These are phyloP conservation scores for Parapristionchus giblindavisi DNA, from an alignment of 2,888 invertebrate genomes.

Conservation along the genomic window DNA sequence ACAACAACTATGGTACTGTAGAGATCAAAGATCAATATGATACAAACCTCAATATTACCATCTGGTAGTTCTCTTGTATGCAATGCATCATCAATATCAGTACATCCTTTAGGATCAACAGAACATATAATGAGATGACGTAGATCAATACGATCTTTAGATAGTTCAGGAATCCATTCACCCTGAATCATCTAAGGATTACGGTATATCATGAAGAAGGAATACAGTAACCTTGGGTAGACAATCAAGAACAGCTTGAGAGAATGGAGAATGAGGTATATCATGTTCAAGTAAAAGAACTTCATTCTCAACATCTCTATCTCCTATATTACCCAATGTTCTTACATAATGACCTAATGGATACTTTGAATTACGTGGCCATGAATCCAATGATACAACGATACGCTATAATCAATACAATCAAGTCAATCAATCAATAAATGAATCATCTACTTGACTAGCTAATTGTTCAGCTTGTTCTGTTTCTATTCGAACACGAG, in stretches of 20 bases:
- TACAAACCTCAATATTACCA: constrained; percentile 78
- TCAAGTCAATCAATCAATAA: background rate
- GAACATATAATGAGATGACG: constrained; percentile 28
- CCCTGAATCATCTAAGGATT: background rate
- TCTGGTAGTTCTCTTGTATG: constrained; percentile 83
- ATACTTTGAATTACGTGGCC: constrained; percentile 79
- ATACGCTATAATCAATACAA: constrained; percentile 76
- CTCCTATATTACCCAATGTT: constrained; percentile 88
- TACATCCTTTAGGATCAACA: constrained; percentile 79
- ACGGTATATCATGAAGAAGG: background rate
- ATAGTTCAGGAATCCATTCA: constrained; percentile 4
- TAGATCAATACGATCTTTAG: constrained; percentile 8
- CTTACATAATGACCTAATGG: constrained; percentile 87
- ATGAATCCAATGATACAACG: constrained; percentile 92
- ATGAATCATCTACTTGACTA: constrained; percentile 61
- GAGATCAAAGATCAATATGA: background rate
- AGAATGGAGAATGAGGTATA: constrained; percentile 93
- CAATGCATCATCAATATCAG: constrained; percentile 97
- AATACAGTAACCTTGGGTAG: constrained; percentile 78
- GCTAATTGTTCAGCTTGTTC: constrained; percentile 73
- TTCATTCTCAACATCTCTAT: constrained; percentile 94
- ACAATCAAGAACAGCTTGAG: constrained; percentile 89
- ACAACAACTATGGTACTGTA: background rate
- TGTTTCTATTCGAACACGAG: constrained; percentile 88
- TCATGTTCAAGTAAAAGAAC: constrained; percentile 94